Conservation (phyloP, 2,797 vertebrate genomes). For the Megaceryle alcyon region DNA sequence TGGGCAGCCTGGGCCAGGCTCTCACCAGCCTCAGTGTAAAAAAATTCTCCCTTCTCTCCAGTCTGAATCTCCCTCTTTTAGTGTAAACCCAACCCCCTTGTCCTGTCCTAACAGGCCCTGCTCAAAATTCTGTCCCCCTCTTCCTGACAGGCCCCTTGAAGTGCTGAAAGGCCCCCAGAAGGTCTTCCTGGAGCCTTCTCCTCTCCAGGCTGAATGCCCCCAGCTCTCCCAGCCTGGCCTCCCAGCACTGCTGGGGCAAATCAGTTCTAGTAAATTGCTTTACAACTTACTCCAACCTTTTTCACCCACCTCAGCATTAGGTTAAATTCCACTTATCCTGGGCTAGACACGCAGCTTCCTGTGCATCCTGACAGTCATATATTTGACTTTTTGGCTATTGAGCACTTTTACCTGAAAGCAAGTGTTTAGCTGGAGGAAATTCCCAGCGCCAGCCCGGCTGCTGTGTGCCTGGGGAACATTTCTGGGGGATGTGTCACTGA, state of each 20-base stretch:
- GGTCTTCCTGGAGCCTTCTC: background rate
- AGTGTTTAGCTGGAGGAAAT: background rate
- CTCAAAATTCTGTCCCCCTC: background rate
- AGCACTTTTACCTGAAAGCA: background rate
- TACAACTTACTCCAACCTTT: background rate
- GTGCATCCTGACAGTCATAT: rapidly evolving
- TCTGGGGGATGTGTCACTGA: background rate
- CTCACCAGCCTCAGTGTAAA: background rate
- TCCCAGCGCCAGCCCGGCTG: background rate
- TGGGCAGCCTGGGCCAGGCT: background rate
- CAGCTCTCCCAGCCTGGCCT: background rate
- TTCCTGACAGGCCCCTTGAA: background rate
- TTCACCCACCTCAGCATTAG: background rate
- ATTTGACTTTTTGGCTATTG: rapidly evolving
- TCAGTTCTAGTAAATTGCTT: background rate
- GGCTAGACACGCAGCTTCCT: rapidly evolving
- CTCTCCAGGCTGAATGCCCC: background rate
- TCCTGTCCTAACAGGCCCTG: background rate
- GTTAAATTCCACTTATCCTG: rapidly evolving
- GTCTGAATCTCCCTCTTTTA: background rate
- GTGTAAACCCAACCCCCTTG: background rate
- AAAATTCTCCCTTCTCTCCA: background rate
- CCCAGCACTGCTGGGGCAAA: background rate
- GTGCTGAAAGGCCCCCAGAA: background rate
- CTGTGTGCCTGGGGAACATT: background rate